phyloP scores from a whole-genome alignment of 2,797 vertebrate species.

The Chaenodraco wilsoni region DNA sequence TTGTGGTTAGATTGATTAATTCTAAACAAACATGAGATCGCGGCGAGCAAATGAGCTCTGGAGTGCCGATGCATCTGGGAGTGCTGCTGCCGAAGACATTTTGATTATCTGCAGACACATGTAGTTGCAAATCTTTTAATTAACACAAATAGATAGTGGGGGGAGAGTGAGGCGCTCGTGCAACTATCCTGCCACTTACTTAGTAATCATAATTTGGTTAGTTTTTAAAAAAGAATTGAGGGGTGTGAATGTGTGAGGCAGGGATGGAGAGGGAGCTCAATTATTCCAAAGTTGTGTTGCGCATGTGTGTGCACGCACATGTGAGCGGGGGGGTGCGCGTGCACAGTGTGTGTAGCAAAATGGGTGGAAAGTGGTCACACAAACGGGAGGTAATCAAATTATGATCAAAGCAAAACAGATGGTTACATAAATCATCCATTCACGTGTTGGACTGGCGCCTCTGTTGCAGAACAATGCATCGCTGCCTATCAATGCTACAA shows the following conservation, averaged over 20 bases:
- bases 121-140: conserved; percentile 88
- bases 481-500: conserved; percentile 69
- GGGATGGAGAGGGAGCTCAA: conserved; percentile 54
- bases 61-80: conserved; percentile 84
- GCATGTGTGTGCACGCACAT: conserved; percentile 14
- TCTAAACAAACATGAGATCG: conserved; percentile 87
- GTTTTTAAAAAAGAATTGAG: conserved; percentile 60
- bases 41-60: conserved; percentile 84
- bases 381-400: conserved; percentile 76
- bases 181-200: conserved; percentile 71
- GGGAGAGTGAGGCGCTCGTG: conserved; percentile 62
- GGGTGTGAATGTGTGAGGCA: conserved; percentile 52
- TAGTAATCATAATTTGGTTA: conserved; percentile 76
- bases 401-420: conserved; percentile 78
- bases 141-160: conserved; percentile 79
- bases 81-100: conserved; percentile 80
- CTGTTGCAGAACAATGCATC: conserved; percentile 77
- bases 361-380: conserved; percentile 61
- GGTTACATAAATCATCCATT: conserved; percentile 81
- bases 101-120: conserved; percentile 86
- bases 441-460: conserved; percentile 72
- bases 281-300: conserved; percentile 59
- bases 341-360: conserved; percentile 37
- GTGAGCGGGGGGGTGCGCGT: conserved; percentile 4
- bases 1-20: conserved; percentile 85